Base-by-base conservation (phyloP, 2,113 vertebrate species). In the Phyllostomus discolor region DNA sequence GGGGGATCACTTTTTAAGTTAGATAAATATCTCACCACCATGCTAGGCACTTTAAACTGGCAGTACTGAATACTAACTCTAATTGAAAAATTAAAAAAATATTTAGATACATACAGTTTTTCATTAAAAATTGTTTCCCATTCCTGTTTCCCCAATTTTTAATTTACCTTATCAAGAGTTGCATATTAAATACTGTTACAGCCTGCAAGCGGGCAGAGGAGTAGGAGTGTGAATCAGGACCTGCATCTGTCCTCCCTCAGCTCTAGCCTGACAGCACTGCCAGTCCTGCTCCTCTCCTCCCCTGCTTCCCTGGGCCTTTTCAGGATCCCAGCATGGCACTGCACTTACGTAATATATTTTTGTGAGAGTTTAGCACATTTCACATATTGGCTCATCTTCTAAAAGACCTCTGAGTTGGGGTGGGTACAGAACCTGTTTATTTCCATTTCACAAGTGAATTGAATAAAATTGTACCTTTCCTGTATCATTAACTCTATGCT, bases 121-220 rank as follows among this genome's bases (percentile, higher is more conserved):
- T 94, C 43, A 89, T 93, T 80, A 79, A 87, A 94, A 91, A 57
- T 52, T 5, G 54, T 94, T 80, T 94, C 10, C 48, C 64, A 76
- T 84, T 89, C n/a, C 22, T 82, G 28, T 75, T 35, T 4, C n/a
- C 50, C 84, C 75, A 48, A 62, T 86, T 93, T 93, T 91, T 64
- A 43, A 85, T 83, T 93, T 82, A 43, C 73, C 38, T 57, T 76
- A 43, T n/a, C 1, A 62, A 72, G 82, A 43, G 64, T 70, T 94
- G 84, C 16, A 0, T 59, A 11, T 24, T 35, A 52, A 78, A 11
- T 12, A 10, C 57, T 35, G 54, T 67, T 84, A 28, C 64, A 93
- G 87, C 70, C 79, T 41, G 87, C 16, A 75, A 83, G 94, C 15
- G 87, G 91, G 79, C 75, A 93, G 95, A 84, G 35, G 66, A 31